These are phyloP conservation scores for Cinclus cinclus DNA, from an alignment of 2,113 vertebrate genomes.

Conservation along the genomic window DNA sequence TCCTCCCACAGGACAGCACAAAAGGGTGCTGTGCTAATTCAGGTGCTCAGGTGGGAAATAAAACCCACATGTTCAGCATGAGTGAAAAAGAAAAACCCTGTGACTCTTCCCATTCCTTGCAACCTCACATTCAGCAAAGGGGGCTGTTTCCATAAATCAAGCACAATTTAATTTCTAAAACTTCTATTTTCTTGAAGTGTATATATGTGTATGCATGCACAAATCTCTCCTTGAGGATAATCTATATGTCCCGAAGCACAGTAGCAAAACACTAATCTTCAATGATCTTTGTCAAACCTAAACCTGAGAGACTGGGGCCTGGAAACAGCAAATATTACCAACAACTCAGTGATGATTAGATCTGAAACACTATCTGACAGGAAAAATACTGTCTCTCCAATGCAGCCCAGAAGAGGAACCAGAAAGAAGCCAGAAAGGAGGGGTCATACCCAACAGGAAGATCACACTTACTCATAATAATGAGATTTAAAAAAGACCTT, in stretches of 20 bases:
- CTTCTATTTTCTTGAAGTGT: background rate
- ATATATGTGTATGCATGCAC: rapidly evolving
- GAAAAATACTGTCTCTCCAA: background rate
- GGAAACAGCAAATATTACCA: background rate
- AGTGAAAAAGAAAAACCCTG: background rate
- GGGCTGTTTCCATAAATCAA: background rate
- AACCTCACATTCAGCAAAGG: background rate
- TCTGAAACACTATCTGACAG: background rate
- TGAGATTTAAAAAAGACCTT: background rate
- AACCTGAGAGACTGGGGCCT: background rate
- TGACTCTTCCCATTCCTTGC: rapidly evolving
- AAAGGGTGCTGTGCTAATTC: background rate
- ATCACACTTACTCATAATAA: background rate
- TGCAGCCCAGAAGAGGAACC: background rate
- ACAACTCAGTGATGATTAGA: rapidly evolving
- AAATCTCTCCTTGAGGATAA: background rate
- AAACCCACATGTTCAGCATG: background rate
- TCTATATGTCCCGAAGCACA: background rate
- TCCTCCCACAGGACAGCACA: background rate
- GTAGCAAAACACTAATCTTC: background rate
- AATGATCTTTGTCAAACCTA: background rate
- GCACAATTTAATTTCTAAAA: background rate
- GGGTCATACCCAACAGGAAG: background rate
- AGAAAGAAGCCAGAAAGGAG: background rate
- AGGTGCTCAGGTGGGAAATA: background rate